phyloP scores from a whole-genome alignment of 2,797 vertebrate genomes.

The Hydrophis major region DNA sequence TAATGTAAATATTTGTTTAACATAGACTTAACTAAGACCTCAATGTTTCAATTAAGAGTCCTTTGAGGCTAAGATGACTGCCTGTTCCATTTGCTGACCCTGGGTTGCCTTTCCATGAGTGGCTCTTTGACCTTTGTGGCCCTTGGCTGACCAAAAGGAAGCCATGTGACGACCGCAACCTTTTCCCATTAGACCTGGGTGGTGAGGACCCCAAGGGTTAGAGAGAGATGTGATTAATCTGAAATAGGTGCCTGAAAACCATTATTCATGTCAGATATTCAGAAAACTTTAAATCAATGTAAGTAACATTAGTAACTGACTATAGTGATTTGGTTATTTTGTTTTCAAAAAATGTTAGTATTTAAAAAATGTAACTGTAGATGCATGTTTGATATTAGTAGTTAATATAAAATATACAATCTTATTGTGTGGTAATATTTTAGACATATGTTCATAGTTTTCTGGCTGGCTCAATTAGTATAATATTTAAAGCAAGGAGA shows the following conservation, averaged over 20 bases:
- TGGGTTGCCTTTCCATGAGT: conserved; percentile 97
- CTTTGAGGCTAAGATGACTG: conserved; percentile 91
- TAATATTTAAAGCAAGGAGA: not conserved
- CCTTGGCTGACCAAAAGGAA: conserved; percentile 95
- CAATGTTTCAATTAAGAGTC: conserved; percentile 98
- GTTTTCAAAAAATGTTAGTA: conserved; percentile 58
- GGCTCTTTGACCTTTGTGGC: conserved; percentile 94
- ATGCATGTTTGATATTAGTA: conserved; percentile 62
- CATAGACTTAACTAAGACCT: conserved; percentile 96
- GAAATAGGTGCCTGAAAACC: conserved; percentile 90
- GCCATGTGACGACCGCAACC: conserved; percentile 89
- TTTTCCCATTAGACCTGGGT: conserved; percentile 95
- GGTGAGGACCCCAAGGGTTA: conserved; percentile 95
- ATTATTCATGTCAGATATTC: conserved; percentile 78
- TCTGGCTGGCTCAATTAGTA: conserved; percentile 51
- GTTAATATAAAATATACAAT: conserved; percentile 39
- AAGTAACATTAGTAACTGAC: conserved; percentile 78
- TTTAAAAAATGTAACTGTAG: conserved; percentile 54
- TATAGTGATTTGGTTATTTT: conserved; percentile 70
- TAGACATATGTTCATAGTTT: conserved; percentile 31
- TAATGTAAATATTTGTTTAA: conserved; percentile 83
- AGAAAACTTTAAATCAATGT: conserved; percentile 83
- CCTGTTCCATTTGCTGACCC: conserved; percentile 95
- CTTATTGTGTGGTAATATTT: conserved; percentile 42
- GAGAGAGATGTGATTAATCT: conserved; percentile 93